phyloP scores from a whole-genome alignment of 1,140 invertebrate genomes.

The Bombus difficillimus region DNA sequence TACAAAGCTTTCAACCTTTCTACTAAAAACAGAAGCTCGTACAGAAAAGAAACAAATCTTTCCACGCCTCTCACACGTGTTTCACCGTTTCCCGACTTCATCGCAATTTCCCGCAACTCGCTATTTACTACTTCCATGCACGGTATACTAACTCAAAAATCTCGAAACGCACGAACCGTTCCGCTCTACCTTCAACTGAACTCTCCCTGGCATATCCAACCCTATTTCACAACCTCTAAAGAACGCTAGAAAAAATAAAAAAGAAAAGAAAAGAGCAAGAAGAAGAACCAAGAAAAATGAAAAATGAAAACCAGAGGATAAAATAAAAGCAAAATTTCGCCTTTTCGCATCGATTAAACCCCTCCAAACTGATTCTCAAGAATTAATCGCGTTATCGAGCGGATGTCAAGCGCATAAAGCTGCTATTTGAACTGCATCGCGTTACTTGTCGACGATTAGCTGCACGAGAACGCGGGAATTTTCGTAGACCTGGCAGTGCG shows the following conservation, averaged over 20 bases:
- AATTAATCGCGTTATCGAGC: not conserved
- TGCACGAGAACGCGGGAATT: not conserved
- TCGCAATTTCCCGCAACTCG: not conserved
- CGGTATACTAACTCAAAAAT: no score
- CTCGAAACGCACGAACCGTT: no score
- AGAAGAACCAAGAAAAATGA: not conserved
- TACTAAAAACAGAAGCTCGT: not conserved
- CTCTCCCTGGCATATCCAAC: no score
- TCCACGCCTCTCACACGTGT: not conserved
- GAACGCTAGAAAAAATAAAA: no score
- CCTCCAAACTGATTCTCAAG: no score
- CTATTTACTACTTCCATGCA: not conserved
- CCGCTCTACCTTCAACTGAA: no score
- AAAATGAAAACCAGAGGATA: not conserved
- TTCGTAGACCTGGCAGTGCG: not conserved
- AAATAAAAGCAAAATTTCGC: not conserved
- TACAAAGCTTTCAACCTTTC: not conserved
- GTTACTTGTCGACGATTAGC: slow-evolving; percentile 27
- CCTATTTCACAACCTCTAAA: no score
- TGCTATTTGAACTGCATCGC: slow-evolving; percentile 8
- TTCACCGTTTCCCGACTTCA: not conserved
- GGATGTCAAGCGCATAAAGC: not conserved
- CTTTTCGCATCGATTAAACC: not conserved
- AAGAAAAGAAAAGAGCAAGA: no score
- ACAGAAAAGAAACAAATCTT: not conserved